phyloP scores from a whole-genome alignment of 2,113 vertebrate genomes.

The Alectura lathami region DNA sequence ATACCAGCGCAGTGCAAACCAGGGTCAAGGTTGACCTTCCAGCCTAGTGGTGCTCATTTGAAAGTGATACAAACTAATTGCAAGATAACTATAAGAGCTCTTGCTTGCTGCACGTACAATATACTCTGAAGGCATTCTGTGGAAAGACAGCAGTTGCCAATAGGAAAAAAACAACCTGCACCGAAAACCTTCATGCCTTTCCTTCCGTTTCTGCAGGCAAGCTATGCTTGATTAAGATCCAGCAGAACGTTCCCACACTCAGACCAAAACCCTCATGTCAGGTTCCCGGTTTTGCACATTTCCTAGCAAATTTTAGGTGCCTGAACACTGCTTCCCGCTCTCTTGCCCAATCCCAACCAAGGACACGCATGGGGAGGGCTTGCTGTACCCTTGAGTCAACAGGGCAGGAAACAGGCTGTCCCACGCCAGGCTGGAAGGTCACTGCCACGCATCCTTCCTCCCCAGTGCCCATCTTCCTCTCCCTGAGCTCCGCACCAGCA shows the following conservation, averaged over 20 bases:
- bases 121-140: not conserved
- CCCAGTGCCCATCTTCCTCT: constrained; percentile 63
- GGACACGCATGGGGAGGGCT: constrained; percentile 38
- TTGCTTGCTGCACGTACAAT: not conserved
- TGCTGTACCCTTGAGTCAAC: constrained; percentile 54
- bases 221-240: constrained; percentile 31
- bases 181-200: not conserved
- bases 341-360: constrained; percentile 51
- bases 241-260: constrained; percentile 1
- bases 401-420: constrained; percentile 55
- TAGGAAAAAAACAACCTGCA: not conserved
- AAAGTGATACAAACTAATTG: not conserved
- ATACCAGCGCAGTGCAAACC: not conserved
- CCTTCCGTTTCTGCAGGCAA: constrained; percentile 35
- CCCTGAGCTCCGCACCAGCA: constrained; percentile 11
- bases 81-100: not conserved
- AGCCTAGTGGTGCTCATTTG: not conserved
- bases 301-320: constrained; percentile 37
- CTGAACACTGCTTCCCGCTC: constrained; percentile 37
- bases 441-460: constrained; percentile 71
- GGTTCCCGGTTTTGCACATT: constrained; percentile 26
- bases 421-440: constrained; percentile 68
- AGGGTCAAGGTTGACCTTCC: constrained; percentile 2
- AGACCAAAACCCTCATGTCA: not conserved
- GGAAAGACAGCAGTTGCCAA: not conserved